These are phyloP conservation scores for Macaria notata DNA, from an alignment of 2,888 invertebrate species.

Conservation along the genomic window DNA sequence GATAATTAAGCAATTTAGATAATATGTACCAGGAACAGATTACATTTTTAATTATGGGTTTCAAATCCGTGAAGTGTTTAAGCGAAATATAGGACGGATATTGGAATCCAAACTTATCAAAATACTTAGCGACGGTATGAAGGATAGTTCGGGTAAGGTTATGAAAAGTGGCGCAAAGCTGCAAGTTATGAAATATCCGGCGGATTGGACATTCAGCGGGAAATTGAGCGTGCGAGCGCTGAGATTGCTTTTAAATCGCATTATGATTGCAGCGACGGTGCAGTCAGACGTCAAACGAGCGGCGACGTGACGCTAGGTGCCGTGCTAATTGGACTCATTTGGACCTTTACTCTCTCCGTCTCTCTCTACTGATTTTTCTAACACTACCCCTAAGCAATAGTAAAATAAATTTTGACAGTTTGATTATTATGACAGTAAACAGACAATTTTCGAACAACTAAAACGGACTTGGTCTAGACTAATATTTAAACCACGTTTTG, in stretches of 20 bases:
- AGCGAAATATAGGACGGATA: too few relatives aligned
- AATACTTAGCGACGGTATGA: conserved; percentile 10
- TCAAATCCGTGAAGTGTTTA: too few relatives aligned
- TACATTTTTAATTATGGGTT: too few relatives aligned
- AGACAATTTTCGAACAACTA: too few relatives aligned
- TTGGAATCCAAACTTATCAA: conserved; percentile 4
- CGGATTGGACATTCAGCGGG: conserved; percentile 58
- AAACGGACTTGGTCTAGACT: too few relatives aligned
- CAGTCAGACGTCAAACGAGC: conserved; percentile 40
- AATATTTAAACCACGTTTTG: too few relatives aligned
- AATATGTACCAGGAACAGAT: too few relatives aligned
- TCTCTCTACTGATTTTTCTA: background rate
- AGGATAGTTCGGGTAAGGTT: conserved; percentile 1
- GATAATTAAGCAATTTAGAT: too few relatives aligned
- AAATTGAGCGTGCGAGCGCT: conserved; percentile 66
- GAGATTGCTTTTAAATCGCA: conserved; percentile 77
- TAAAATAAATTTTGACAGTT: too few relatives aligned
- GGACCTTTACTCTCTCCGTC: conserved; percentile 19
- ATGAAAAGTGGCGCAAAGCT: conserved; percentile 24
- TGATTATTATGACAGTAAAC: too few relatives aligned
- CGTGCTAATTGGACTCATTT: conserved; percentile 44
- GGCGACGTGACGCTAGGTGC: conserved; percentile 32
- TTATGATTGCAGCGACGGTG: conserved; percentile 52
- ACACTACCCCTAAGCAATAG: background rate
- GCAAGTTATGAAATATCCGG: conserved; percentile 36